Percentiles rank a stretch among this genome's conserved stretches.
Evolutionary conservation across 2,113 vertebrate genomes (phyloP).

Genomic region (Phycodurus eques): DNA sequence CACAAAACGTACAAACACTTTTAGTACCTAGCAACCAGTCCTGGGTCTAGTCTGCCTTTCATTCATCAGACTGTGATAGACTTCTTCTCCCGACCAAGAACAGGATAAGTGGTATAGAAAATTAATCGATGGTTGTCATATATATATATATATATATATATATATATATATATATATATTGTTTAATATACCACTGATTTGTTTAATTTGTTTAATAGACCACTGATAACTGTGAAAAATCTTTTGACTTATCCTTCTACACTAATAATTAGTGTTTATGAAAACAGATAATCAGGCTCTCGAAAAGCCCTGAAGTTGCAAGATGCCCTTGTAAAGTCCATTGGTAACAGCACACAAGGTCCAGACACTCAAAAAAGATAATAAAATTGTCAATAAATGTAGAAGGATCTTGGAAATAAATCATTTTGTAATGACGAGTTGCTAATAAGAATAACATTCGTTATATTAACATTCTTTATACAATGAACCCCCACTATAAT

Average conservation of each 20-base stretch:
- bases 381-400: neutral
- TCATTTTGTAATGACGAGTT: neutral
- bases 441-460: neutral
- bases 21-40: too few species aligned
- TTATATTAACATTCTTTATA: too few species aligned
- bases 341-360: slow-evolving; percentile 10
- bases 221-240: slow-evolving; percentile 15
- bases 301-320: slow-evolving; percentile 21
- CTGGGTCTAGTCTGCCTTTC: too few species aligned
- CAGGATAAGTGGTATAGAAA: too few species aligned
- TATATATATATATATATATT: too few species aligned
- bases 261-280: neutral
- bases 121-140: too few species aligned
- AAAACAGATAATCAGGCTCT: slow-evolving; percentile 8
- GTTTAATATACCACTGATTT: slow-evolving; percentile 1
- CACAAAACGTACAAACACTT: too few species aligned
- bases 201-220: neutral
- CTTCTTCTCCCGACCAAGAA: too few species aligned
- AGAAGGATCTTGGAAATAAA: neutral
- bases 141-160: too few species aligned
- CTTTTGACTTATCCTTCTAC: neutral
- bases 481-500: neutral
- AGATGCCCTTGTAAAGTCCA: slow-evolving; percentile 14
- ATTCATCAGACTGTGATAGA: too few species aligned
- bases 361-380: neutral